Percentiles rank a stretch among this genome's conserved stretches.
Evolutionary conservation across 2,113 vertebrate genomes (phyloP).

Genomic region (Varanus salvator): DNA sequence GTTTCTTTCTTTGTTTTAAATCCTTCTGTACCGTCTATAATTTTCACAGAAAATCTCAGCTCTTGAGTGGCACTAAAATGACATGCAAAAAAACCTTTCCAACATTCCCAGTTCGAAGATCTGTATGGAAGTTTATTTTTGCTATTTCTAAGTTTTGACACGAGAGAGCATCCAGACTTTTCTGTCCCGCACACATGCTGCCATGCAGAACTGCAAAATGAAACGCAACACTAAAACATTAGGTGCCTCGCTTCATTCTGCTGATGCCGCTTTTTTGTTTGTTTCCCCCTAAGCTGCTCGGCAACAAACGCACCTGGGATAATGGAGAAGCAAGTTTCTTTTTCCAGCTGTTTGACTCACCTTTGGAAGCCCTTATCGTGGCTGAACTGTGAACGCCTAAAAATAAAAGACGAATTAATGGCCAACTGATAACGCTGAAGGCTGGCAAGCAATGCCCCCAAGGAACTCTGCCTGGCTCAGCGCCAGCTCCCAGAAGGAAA

Average conservation of each 20-base stretch:
- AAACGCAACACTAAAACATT: not conserved
- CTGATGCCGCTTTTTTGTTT: not conserved
- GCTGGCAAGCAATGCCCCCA: not conserved
- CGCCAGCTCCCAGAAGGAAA: not conserved
- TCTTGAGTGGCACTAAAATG: no score
- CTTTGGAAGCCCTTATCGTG: constrained; percentile 24
- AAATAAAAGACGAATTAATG: not conserved
- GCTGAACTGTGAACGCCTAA: not conserved
- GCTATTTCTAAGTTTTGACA: not conserved
- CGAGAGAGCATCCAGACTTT: not conserved
- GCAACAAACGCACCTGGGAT: not conserved
- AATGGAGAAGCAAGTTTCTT: not conserved
- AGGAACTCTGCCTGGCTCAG: not conserved
- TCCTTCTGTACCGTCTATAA: no score
- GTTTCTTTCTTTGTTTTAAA: no score
- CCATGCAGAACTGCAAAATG: not conserved
- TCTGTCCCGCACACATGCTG: not conserved
- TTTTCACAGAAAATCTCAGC: not conserved
- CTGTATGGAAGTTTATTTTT: not conserved
- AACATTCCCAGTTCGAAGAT: not conserved
- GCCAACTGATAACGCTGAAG: not conserved
- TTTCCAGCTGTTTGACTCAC: not conserved
- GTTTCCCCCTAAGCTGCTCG: not conserved
- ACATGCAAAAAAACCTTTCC: not conserved
- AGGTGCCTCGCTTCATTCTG: not conserved